Conservation (phyloP, 2,888 invertebrate species). For the Parasteatoda lunata region DNA sequence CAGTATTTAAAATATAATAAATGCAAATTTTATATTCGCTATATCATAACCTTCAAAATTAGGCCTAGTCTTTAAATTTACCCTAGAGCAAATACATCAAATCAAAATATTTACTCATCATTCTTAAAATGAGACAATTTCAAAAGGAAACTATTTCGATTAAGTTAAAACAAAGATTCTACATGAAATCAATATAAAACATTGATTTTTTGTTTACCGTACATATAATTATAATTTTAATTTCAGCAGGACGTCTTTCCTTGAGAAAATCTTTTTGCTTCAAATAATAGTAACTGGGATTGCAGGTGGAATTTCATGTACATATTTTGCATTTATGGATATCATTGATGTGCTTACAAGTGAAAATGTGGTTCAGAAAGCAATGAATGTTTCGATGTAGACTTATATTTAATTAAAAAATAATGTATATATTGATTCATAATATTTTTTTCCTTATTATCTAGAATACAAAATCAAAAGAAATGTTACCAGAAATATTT, state of each 20-base stretch:
- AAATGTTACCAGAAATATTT: too few species aligned
- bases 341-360: constrained; percentile 73
- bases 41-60: too few species aligned
- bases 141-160: neutral
- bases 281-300: constrained; percentile 79
- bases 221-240: neutral
- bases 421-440: too few species aligned
- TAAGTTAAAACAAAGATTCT: neutral
- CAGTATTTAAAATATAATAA: too few species aligned
- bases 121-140: neutral
- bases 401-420: neutral
- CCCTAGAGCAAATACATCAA: too few species aligned
- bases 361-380: neutral
- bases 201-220: too few species aligned
- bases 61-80: too few species aligned
- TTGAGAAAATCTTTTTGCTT: constrained; percentile 80
- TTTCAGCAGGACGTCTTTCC: constrained; percentile 78
- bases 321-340: constrained; percentile 79
- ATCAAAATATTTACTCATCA: neutral
- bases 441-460: too few species aligned
- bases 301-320: constrained; percentile 79
- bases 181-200: too few species aligned
- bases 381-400: neutral
- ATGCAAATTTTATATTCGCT: too few species aligned
- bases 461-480: too few species aligned